A percentile compares a stretch with the other conserved stretches of the same genome.
Conservation (phyloP, 2,888 invertebrate genomes). For the Syrista parreyssii region DNA sequence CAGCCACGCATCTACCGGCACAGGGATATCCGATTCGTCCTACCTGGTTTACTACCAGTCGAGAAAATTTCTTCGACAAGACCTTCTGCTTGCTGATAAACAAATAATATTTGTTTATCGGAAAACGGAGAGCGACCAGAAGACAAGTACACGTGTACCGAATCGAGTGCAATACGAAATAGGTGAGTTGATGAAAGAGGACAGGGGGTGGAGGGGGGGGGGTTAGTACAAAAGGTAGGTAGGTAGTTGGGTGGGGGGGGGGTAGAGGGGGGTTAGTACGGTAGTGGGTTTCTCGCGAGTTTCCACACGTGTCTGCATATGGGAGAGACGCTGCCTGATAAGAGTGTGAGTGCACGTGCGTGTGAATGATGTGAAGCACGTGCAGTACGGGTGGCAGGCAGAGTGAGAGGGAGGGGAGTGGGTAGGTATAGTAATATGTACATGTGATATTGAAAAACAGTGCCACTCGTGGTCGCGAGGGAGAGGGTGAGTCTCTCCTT, state of each 20-base stretch:
- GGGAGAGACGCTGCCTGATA: background rate
- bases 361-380: background rate
- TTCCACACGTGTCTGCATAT: background rate
- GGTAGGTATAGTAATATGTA: background rate
- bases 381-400: background rate
- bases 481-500: background rate
- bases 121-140: background rate
- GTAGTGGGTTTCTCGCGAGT: background rate
- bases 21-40: background rate
- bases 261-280: background rate
- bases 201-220: background rate
- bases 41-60: background rate
- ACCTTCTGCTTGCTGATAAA: background rate
- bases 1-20: background rate
- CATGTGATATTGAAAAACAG: slow-evolving; percentile 43
- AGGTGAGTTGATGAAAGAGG: background rate
- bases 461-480: slow-evolving; percentile 34
- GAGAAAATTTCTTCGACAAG: background rate
- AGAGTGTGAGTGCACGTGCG: background rate
- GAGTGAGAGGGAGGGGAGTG: slow-evolving; percentile 15
- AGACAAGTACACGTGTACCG: background rate
- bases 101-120: background rate
- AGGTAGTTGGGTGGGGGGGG: background rate
- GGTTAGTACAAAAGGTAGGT: background rate
- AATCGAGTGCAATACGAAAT: background rate